A percentile compares a stretch with the other conserved stretches of the same genome.
phyloP scores from a whole-genome alignment of 1,140 invertebrate species.

The Ips nitidus region DNA sequence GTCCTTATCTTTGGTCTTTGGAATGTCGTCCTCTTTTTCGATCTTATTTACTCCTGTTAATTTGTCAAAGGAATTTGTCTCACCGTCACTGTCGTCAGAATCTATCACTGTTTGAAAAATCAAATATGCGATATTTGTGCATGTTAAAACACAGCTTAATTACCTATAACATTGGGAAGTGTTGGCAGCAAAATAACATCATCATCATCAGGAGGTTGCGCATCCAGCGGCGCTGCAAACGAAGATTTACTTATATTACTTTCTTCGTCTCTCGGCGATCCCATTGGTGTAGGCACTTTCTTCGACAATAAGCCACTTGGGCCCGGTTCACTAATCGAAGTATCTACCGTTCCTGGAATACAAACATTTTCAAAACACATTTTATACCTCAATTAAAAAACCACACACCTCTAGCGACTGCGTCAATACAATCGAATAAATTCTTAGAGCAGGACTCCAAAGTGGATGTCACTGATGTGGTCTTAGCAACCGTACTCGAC shows the following conservation, averaged over 20 bases:
- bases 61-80: background rate
- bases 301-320: background rate
- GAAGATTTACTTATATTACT: no score
- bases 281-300: no score
- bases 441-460: slow-evolving; percentile 8
- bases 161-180: no score
- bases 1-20: slow-evolving; percentile 3
- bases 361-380: background rate
- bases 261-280: no score
- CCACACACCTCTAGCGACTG: slow-evolving; percentile 16
- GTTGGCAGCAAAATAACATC: no score
- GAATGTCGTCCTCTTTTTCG: slow-evolving; percentile 13
- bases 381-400: background rate
- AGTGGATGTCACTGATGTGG: no score
- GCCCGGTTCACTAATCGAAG: background rate
- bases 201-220: no score
- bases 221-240: no score
- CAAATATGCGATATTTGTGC: background rate
- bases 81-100: slow-evolving; percentile 14
- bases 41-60: background rate
- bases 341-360: background rate
- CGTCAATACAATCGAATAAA: slow-evolving; percentile 32
- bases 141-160: background rate
- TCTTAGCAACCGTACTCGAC: background rate
- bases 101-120: slow-evolving; percentile 17